Base-by-base conservation (phyloP, 2,113 vertebrate genomes). In the Campylorhamphus procurvoides region DNA sequence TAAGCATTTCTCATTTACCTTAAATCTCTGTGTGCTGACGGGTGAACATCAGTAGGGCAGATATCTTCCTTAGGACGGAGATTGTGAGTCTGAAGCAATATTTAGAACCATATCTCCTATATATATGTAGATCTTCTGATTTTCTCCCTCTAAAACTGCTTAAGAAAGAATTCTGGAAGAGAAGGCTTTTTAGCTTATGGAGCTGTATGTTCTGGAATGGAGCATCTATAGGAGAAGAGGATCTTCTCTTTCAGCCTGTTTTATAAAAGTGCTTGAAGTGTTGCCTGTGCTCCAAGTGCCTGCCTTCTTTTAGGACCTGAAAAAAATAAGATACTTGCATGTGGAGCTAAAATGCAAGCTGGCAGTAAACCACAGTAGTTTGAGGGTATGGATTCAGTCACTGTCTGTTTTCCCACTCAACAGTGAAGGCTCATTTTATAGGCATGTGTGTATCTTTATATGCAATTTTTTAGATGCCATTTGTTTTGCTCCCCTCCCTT, bases 241-340 rank as follows among this genome's bases (percentile, higher is more conserved):
- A 52, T 40, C 24, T 94, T 66, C 22, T 71, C 40, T 66, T 44
- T 78, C 35, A 13, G 5, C 14, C 77, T 80, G 3, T 40, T 60
- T 58, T 46, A 42, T 24, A 4, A 1, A 77, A 74, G 28, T 33
- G 15, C 22, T 55, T 50, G 1, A 62, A 28, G 25, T 24, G 6
- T 20, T 66, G 58, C 28, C 18, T 49, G 40, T 44, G 59, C 56
- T 25, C 9, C 0, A 4, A 22, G 44, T 14, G 12, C 0, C 6
- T 81, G 68, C 80, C 89, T 77, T 89, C 72, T 63, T 88, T 88
- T 59, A 90, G 79, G 68, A 83, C 40, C 33, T 40, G 28, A 50
- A 49, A 56, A 62, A 71, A 78, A 12, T 9, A 0, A 18, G 5
- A 15, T 53, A 31, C 6, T 47, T 2, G 17, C 31, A 4, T 27